phyloP scores from a whole-genome alignment of 1,140 invertebrate species.

The Augochlora pura region DNA sequence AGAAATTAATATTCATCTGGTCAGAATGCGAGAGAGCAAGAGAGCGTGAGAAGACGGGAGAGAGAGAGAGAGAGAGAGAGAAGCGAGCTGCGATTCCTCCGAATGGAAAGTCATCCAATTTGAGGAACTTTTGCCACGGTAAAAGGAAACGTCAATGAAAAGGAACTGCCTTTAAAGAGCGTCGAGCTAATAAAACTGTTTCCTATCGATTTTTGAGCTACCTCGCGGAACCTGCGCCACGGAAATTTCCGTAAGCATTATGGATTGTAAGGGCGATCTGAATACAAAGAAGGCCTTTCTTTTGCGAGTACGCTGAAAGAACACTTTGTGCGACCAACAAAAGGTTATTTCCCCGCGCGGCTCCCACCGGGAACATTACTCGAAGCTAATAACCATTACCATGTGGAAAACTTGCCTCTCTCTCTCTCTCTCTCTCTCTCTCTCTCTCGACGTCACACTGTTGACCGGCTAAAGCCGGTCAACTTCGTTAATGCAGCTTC shows the following conservation, averaged over 20 bases:
- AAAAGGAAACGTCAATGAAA: background rate
- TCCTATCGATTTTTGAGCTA: background rate
- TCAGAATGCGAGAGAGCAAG: too few species aligned
- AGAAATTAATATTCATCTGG: constrained; percentile 33
- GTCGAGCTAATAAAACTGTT: background rate
- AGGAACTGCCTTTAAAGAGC: background rate
- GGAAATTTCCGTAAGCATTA: background rate
- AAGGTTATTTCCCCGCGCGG: background rate
- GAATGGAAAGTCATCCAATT: background rate
- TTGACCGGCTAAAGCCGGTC: too few species aligned
- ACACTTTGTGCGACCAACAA: background rate
- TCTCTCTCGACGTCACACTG: background rate
- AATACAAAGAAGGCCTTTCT: background rate
- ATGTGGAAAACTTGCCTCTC: background rate
- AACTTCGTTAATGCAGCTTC: too few species aligned
- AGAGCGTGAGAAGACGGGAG: too few species aligned
- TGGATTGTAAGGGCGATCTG: background rate
- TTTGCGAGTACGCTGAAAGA: background rate
- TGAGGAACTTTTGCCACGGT: background rate
- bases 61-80: too few species aligned
- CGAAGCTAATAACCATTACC: background rate
- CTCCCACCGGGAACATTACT: background rate
- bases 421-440: background rate
- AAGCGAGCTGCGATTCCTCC: constrained; percentile 7
- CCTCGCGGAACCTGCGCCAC: background rate